These are phyloP conservation scores for Tetragnatha montana DNA, from an alignment of 2,888 invertebrate species.

Conservation along the genomic window DNA sequence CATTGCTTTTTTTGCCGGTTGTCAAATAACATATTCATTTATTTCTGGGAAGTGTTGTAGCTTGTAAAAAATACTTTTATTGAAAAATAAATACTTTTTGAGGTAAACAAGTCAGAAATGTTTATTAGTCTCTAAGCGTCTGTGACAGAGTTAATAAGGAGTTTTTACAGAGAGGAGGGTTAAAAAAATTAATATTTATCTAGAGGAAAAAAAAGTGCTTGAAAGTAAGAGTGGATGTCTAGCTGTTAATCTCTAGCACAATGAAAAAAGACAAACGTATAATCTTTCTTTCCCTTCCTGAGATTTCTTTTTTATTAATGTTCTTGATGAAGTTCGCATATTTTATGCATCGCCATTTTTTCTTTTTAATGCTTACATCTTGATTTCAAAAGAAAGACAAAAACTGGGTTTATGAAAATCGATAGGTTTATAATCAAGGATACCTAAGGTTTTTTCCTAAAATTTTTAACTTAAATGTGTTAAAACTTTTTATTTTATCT, in stretches of 20 bases:
- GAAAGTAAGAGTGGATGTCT: constrained; percentile 34
- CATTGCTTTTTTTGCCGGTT: constrained; percentile 26
- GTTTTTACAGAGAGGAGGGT: constrained; percentile 16
- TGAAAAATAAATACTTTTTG: constrained; percentile 55
- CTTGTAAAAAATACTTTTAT: constrained; percentile 29
- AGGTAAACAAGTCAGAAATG: constrained; percentile 67
- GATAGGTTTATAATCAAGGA: neutral
- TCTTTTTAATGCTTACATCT: constrained; percentile 8
- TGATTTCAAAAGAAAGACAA: constrained; percentile 8
- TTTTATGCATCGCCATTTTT: constrained; percentile 19
- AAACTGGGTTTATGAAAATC: neutral
- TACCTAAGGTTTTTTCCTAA: neutral
- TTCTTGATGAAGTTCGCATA: constrained; percentile 24
- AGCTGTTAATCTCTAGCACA: constrained; percentile 28
- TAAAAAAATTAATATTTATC: constrained; percentile 51
- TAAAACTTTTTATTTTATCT: neutral
- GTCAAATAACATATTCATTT: constrained; percentile 66
- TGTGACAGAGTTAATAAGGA: constrained; percentile 69
- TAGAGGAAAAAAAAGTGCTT: constrained; percentile 1
- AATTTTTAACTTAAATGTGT: neutral
- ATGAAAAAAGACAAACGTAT: constrained; percentile 38
- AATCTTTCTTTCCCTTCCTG: constrained; percentile 6
- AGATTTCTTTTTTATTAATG: constrained; percentile 24
- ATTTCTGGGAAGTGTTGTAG: constrained; percentile 33
- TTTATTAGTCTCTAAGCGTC: constrained; percentile 64